Percentiles rank a stretch among this genome's conserved stretches.
These are phyloP conservation scores for Nudaria mundana DNA, from an alignment of 2,888 invertebrate genomes.

Conservation along the genomic window DNA sequence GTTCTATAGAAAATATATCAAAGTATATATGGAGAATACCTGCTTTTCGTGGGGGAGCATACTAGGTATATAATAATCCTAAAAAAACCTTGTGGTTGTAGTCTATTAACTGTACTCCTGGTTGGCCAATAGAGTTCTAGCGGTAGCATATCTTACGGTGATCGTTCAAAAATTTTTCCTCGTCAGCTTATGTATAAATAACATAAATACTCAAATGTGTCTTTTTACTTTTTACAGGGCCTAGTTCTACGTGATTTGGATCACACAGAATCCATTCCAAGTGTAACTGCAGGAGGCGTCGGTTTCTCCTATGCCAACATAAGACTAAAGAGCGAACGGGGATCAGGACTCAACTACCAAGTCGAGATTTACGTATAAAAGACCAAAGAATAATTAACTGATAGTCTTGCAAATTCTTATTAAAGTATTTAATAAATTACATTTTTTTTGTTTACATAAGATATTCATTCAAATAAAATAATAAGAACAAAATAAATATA, in stretches of 20 bases:
- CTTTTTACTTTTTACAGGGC: conserved; percentile 52
- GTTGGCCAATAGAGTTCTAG: too few species aligned
- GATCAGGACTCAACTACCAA: conserved; percentile 70
- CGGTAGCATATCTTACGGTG: too few species aligned
- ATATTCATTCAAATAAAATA: too few species aligned
- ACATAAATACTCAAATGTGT: background rate
- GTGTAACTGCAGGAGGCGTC: conserved; percentile 68
- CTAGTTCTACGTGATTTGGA: conserved; percentile 68
- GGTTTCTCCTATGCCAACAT: conserved; percentile 71
- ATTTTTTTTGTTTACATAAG: too few species aligned
- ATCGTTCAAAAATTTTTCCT: too few species aligned
- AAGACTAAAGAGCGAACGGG: conserved; percentile 66
- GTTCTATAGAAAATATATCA: too few species aligned
- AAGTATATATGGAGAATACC: too few species aligned
- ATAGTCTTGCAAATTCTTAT: background rate
- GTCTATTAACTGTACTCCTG: too few species aligned
- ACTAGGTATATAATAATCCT: too few species aligned
- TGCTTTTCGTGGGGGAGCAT: too few species aligned
- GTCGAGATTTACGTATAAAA: conserved; percentile 63
- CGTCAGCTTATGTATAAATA: background rate
- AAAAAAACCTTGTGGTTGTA: too few species aligned
- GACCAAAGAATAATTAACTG: conserved; percentile 2
- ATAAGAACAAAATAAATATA: too few species aligned
- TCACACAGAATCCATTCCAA: conserved; percentile 60
- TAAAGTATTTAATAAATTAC: background rate